Evolutionary conservation across 2,113 vertebrate species (phyloP).

Genomic region (Albula glossodonta): DNA sequence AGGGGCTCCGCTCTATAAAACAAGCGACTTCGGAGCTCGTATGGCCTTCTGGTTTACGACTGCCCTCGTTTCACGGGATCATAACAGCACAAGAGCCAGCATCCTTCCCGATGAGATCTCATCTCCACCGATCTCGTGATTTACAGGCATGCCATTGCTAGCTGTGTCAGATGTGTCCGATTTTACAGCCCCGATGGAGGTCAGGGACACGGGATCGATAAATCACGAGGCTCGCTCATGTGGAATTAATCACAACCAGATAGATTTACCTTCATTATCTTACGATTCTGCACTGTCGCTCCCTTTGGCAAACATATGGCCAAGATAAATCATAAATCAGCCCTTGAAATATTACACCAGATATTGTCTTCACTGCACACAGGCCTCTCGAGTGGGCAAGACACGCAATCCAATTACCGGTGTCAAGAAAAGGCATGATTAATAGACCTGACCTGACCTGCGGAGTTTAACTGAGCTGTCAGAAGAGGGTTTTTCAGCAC

Average conservation of each 20-base stretch:
- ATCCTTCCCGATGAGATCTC: not conserved
- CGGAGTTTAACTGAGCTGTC: not conserved
- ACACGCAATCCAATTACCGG: not conserved
- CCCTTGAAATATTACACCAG: not conserved
- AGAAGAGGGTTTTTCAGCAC: not conserved
- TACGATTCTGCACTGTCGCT: constrained; percentile 7
- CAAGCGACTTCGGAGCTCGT: not conserved
- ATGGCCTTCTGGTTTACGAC: not conserved
- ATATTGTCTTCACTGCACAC: constrained; percentile 10
- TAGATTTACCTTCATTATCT: constrained; percentile 26
- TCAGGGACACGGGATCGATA: not conserved
- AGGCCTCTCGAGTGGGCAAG: not conserved
- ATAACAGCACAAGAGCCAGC: not conserved
- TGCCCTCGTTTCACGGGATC: not conserved
- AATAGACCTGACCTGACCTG: not conserved
- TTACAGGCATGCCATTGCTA: not conserved
- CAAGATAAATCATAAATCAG: constrained; percentile 16
- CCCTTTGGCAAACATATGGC: not conserved
- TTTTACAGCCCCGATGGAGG: not conserved
- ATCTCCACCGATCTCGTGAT: not conserved
- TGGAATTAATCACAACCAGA: constrained; percentile 26
- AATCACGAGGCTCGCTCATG: not conserved
- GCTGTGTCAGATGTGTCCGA: not conserved
- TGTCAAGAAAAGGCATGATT: constrained; percentile 10
- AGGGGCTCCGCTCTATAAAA: not conserved